Percentiles rank a stretch among this genome's conserved stretches.
Conservation (phyloP, 2,797 vertebrate species). For the Cyclopterus lumpus region DNA sequence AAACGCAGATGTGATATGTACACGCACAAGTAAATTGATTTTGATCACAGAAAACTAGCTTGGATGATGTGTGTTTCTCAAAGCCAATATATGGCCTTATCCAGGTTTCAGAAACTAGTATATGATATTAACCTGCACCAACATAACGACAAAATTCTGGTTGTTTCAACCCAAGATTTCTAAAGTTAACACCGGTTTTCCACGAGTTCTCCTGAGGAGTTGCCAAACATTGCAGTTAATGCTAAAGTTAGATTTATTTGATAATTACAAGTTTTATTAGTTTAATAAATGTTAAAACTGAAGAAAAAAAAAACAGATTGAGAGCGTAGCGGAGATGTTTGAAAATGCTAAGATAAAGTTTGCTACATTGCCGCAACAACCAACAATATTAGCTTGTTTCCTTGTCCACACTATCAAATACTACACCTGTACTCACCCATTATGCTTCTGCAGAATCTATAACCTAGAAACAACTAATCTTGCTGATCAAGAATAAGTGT, state of each 20-base stretch:
- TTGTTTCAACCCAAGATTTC: neutral
- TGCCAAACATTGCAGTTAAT: neutral
- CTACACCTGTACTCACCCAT: neutral
- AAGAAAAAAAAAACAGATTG: neutral
- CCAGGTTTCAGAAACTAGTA: neutral
- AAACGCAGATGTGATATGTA: too few species aligned
- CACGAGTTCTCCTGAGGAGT: neutral
- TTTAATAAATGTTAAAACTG: neutral
- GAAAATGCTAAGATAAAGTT: neutral
- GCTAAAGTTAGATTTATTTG: neutral
- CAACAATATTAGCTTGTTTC: neutral
- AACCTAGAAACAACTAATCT: neutral
- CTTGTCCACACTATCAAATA: neutral
- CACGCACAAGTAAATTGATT: neutral
- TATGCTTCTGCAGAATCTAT: neutral
- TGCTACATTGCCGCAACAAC: neutral
- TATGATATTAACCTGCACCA: neutral
- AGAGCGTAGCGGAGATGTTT: neutral
- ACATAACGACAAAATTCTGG: neutral
- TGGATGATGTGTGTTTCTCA: neutral
- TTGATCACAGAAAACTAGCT: neutral
- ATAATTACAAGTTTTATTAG: neutral
- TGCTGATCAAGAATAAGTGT: neutral
- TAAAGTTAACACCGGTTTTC: neutral
- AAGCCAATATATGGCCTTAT: neutral